Evolutionary conservation across 2,113 vertebrate species (phyloP).

Genomic region (Arothron firmamentum): DNA sequence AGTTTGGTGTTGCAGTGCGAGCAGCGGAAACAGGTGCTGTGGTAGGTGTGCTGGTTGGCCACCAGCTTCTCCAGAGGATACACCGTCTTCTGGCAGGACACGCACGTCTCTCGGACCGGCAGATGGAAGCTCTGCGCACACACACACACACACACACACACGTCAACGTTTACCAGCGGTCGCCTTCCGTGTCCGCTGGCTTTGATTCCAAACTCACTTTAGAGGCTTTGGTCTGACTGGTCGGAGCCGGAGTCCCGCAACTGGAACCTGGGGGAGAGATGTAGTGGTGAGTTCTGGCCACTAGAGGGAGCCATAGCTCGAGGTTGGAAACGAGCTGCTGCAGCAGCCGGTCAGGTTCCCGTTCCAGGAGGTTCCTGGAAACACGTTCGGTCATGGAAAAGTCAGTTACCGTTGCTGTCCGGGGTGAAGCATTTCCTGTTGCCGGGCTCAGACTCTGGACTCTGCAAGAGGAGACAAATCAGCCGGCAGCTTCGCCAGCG

Average conservation of each 20-base stretch:
- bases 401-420: slow-evolving; percentile 65
- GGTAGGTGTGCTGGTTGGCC: slow-evolving; percentile 92
- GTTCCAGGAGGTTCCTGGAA: neutral
- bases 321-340: too few relatives aligned
- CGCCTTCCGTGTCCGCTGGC: fast-evolving
- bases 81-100: slow-evolving; percentile 91
- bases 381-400: neutral
- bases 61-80: slow-evolving; percentile 95
- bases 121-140: slow-evolving; percentile 80
- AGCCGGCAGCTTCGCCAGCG: neutral
- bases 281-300: slow-evolving; percentile 6
- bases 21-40: slow-evolving; percentile 93
- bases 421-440: slow-evolving; percentile 49
- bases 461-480: slow-evolving; percentile 29
- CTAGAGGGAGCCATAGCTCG: slow-evolving; percentile 53
- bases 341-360: too few relatives aligned
- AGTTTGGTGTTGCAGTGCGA: slow-evolving; percentile 94
- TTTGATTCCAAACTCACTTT: slow-evolving; percentile 48
- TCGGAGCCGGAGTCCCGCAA: slow-evolving; percentile 15
- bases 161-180: neutral
- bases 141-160: slow-evolving; percentile 15
- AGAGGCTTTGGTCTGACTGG: slow-evolving; percentile 51
- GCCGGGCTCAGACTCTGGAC: slow-evolving; percentile 54
- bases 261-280: slow-evolving; percentile 32
- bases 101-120: slow-evolving; percentile 83